Evolutionary conservation across 2,888 invertebrate species (phyloP).

Genomic region (Eupithecia abbreviata): DNA sequence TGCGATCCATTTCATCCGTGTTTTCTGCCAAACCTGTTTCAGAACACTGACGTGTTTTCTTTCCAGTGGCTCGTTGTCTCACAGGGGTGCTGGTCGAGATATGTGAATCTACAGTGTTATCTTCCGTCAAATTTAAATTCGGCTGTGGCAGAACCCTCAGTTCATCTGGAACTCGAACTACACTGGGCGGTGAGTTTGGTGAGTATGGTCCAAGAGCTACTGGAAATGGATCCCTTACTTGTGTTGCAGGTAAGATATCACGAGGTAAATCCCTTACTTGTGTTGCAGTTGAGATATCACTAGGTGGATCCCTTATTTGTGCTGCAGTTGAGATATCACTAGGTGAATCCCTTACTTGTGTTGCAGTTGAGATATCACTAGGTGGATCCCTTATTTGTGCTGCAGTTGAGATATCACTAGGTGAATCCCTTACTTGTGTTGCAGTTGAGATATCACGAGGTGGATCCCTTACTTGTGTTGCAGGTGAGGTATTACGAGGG

Average conservation of each 20-base stretch:
- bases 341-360: too few relatives aligned
- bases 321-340: too few relatives aligned
- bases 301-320: too few relatives aligned
- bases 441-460: neutral
- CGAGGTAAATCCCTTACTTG: neutral
- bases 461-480: neutral
- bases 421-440: too few relatives aligned
- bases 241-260: neutral
- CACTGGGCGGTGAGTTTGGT: neutral
- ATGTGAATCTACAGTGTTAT: neutral
- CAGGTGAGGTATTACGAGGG: neutral
- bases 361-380: too few relatives aligned
- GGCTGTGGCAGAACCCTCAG: neutral
- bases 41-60: neutral
- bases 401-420: too few relatives aligned
- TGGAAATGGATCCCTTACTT: neutral
- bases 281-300: too few relatives aligned
- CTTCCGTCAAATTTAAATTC: neutral
- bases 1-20: conserved; percentile 1
- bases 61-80: neutral
- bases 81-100: neutral
- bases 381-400: too few relatives aligned
- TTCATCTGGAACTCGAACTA: neutral
- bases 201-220: neutral
- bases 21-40: conserved; percentile 4